Evolutionary conservation across 1,140 invertebrate species (phyloP).

Genomic region (Aradophagus sp.): DNA sequence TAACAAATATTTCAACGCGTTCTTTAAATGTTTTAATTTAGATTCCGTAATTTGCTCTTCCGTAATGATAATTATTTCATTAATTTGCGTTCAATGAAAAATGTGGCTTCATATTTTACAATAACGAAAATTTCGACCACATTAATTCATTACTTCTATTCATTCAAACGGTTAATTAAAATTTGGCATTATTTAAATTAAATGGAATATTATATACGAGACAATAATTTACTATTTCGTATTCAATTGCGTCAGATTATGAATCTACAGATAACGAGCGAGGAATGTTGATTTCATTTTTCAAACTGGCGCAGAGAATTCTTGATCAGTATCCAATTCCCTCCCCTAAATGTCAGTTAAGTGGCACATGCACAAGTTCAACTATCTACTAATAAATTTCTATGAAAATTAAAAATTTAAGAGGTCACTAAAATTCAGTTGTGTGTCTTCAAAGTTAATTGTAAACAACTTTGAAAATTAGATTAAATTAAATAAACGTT

Average conservation of each 20-base stretch:
- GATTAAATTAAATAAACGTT: no score
- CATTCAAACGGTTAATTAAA: no score
- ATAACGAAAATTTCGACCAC: no score
- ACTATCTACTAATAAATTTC: conserved; percentile 39
- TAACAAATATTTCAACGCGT: conserved; percentile 3
- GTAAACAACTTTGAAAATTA: no score
- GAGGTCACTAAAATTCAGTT: conserved; percentile 32
- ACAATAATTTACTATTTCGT: conserved; percentile 37
- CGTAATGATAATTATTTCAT: no score
- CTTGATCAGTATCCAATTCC: conserved; percentile 66
- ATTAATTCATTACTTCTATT: no score
- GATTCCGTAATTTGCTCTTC: not conserved
- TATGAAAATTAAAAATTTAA: conserved; percentile 38
- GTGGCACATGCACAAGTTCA: conserved; percentile 68
- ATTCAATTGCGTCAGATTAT: conserved; percentile 45
- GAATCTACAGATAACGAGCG: conserved; percentile 24
- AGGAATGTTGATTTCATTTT: conserved; percentile 51
- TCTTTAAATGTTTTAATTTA: conserved; percentile 24
- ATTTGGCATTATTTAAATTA: not conserved
- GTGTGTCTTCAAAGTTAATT: no score
- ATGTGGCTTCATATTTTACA: conserved; percentile 5
- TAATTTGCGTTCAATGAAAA: no score
- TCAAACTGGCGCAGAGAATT: conserved; percentile 57
- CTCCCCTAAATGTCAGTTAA: conserved; percentile 66
- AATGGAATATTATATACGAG: conserved; percentile 18